Conservation (phyloP, 2,888 invertebrate species). For the Macrosoma leucophasiata region DNA sequence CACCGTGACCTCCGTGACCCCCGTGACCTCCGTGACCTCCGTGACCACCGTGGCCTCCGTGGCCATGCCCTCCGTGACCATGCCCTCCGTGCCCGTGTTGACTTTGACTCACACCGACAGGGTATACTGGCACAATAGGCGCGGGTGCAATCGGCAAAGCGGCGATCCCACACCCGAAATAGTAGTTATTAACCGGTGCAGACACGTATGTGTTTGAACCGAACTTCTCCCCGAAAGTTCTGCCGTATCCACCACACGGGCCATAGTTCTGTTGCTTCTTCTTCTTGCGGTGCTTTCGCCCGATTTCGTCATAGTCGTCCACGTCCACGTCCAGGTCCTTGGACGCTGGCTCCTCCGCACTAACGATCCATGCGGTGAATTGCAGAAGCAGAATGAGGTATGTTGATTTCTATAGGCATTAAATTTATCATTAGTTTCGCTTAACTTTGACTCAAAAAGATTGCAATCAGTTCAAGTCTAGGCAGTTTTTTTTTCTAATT, state of each 20-base stretch:
- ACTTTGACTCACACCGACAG: slow-evolving; percentile 1
- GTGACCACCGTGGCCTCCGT: slow-evolving; percentile 16
- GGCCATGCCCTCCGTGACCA: slow-evolving; percentile 10
- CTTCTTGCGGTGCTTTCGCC: slow-evolving; percentile 45
- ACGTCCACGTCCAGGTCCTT: slow-evolving; percentile 37
- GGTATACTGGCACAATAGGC: slow-evolving; percentile 17
- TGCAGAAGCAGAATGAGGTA: slow-evolving; percentile 37
- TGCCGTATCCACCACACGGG: slow-evolving; percentile 42
- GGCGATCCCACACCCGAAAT: slow-evolving; percentile 48
- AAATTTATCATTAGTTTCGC: too few species aligned
- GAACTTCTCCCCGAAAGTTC: slow-evolving; percentile 43
- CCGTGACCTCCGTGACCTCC: slow-evolving; percentile 25
- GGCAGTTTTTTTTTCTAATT: too few species aligned
- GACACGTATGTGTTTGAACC: slow-evolving; percentile 54
- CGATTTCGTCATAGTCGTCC: slow-evolving; percentile 44
- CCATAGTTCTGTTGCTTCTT: slow-evolving; percentile 48
- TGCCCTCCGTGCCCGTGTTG: slow-evolving; percentile 8
- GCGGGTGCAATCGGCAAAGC: slow-evolving; percentile 30
- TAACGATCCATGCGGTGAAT: slow-evolving; percentile 29
- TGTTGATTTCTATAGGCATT: slow-evolving; percentile 41
- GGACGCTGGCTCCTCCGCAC: slow-evolving; percentile 37
- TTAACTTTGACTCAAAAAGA: too few species aligned
- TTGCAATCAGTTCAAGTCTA: too few species aligned
- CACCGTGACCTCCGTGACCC: slow-evolving; percentile 27
- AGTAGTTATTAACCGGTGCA: slow-evolving; percentile 62